Conservation (phyloP, 2,113 vertebrate genomes). For the Hydrochoerus hydrochaeris region DNA sequence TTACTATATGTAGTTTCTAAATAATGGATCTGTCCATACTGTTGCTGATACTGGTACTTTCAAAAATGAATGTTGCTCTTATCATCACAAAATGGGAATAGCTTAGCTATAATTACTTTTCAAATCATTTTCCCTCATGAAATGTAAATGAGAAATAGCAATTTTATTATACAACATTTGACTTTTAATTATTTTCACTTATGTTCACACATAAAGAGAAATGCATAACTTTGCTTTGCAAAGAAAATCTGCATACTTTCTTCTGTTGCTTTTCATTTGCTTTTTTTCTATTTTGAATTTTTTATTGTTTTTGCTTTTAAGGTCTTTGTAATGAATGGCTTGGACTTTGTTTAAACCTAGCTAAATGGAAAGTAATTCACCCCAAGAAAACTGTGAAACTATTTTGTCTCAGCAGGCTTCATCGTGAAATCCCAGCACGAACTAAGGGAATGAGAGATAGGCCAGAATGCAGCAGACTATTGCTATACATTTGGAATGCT, state of each 20-base stretch:
- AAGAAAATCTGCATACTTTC: not conserved
- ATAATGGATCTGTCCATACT: not conserved
- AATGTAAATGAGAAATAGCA: not conserved
- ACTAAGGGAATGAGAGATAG: not conserved
- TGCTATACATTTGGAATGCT: conserved; percentile 49
- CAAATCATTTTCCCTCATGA: not conserved
- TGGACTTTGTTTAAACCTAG: conserved; percentile 55
- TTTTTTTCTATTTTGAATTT: not conserved
- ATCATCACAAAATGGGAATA: not conserved
- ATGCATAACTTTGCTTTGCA: not conserved
- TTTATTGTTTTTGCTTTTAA: not conserved
- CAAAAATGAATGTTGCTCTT: not conserved
- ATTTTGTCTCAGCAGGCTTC: conserved; percentile 64
- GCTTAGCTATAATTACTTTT: not conserved
- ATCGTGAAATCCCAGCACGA: conserved; percentile 58
- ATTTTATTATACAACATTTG: not conserved
- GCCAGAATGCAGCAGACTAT: not conserved
- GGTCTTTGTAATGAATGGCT: conserved; percentile 47
- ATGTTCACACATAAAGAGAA: not conserved
- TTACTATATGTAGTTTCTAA: not conserved
- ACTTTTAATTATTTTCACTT: not conserved
- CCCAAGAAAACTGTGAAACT: conserved; percentile 64
- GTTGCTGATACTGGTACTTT: not conserved
- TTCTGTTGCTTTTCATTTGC: not conserved
- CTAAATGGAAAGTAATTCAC: conserved; percentile 68